phyloP scores from a whole-genome alignment of 2,888 invertebrate genomes.

The Polyploca ridens region DNA sequence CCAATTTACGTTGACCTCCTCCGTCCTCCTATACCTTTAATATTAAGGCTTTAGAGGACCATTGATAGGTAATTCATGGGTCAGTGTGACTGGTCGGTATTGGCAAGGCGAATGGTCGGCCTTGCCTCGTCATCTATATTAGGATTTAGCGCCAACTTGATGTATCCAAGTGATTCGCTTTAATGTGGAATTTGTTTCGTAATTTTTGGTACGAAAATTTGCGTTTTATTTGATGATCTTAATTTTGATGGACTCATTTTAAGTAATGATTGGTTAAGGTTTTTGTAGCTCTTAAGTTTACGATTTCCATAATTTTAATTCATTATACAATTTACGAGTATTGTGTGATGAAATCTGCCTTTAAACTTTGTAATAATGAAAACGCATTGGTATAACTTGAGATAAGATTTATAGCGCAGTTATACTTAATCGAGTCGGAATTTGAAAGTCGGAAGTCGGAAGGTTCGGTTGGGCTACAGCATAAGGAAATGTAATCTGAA shows the following conservation, averaged over 20 bases:
- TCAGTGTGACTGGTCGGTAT: neutral
- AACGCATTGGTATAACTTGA: too few relatives aligned
- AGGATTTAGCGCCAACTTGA: slow-evolving; percentile 38
- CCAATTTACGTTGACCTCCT: neutral
- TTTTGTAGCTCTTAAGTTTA: neutral
- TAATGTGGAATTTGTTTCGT: slow-evolving; percentile 8
- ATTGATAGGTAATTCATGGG: neutral
- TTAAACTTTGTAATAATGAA: too few relatives aligned
- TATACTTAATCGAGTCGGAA: too few relatives aligned
- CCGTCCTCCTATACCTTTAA: neutral
- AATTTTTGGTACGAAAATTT: slow-evolving; percentile 12
- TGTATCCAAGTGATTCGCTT: slow-evolving; percentile 23
- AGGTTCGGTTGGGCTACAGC: too few relatives aligned
- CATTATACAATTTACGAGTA: too few relatives aligned
- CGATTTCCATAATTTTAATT: too few relatives aligned
- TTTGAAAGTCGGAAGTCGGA: too few relatives aligned
- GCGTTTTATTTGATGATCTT: slow-evolving; percentile 4
- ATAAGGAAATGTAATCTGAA: too few relatives aligned
- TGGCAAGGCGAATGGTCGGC: slow-evolving; percentile 54
- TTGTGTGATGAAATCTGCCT: too few relatives aligned
- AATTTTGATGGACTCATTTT: too few relatives aligned
- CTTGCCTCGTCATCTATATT: slow-evolving; percentile 47
- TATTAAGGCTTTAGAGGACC: neutral
- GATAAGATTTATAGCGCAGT: too few relatives aligned
- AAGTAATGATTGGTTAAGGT: neutral